Base-by-base conservation (phyloP, 2,113 vertebrate species). In the Erinaceus europaeus region DNA sequence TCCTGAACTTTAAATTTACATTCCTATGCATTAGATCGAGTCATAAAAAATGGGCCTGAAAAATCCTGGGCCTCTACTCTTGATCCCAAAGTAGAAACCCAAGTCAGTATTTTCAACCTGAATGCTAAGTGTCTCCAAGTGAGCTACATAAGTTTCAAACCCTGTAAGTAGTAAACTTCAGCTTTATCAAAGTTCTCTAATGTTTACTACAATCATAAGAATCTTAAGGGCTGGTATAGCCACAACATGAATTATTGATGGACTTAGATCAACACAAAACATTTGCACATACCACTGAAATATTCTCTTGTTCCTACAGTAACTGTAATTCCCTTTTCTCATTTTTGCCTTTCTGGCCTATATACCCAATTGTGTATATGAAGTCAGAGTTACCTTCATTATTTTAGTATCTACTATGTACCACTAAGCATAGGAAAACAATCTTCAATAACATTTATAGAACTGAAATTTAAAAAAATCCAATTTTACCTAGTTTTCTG, bases 401-500 rank as follows among this genome's bases (percentile, higher is more conserved):
- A 29, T 25, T 4, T 1, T 6, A 50, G 21, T 0, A 44, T 36
- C 25, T 36, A 48, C 10, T 27, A 32, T 0, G n/a, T n/a, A n/a
- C n/a, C n/a, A 32, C 6, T 0, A 29, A 9, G 3, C 21, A 4
- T 29, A 23, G 6, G 10, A 46, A 71, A 50, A 9, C 25, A 44
- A 36, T 25, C 64, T 29, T 53, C 25, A 72, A 23, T 21, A 53
- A 27, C 48, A 40, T 52, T 57, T 4, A 1, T 46, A 61, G 29
- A 79, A 67, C 59, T 72, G 2, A 48, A 3, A 29, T 13, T 79
- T 57, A 27, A 76, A 76, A 59, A 40, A 27, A 48, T n/a, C 1
- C 15, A 50, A 32, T 74, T n/a, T 76, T 74, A 32, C 20, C 50
- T 36, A 13, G 46, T 4, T 18, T 75, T 59, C 21, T n/a, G 62